Conservation (phyloP, 2,113 vertebrate genomes). For the Coptodon bakossiorum region DNA sequence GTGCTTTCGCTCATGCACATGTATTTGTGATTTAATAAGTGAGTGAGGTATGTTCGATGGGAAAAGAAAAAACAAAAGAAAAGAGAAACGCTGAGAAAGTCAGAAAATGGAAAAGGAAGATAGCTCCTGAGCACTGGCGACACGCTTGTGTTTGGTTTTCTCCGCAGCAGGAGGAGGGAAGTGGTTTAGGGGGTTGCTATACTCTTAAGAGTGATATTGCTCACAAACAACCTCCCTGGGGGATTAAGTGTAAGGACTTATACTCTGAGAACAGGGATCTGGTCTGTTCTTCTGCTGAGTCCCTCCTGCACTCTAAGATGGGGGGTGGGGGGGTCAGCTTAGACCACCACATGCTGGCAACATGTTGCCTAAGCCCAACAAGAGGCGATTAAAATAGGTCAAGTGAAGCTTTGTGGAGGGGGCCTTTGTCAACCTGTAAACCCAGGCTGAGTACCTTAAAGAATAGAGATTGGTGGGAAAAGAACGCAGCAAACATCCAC, state of each 20-base stretch:
- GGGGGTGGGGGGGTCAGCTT: constrained; percentile 32
- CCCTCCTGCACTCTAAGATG: constrained; percentile 43
- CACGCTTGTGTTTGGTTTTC: constrained; percentile 13
- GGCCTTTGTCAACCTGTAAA: constrained; percentile 51
- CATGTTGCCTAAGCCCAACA: constrained; percentile 27
- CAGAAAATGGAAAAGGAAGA: background rate
- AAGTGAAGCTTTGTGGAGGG: constrained; percentile 60
- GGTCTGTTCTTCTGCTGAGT: constrained; percentile 37
- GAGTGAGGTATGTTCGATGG: background rate
- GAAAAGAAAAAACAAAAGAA: background rate
- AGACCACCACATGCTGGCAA: constrained; percentile 48
- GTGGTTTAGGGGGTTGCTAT: background rate
- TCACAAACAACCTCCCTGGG: constrained; percentile 55
- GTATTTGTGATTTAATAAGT: background rate
- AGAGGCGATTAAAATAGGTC: constrained; percentile 67
- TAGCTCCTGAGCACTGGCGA: background rate
- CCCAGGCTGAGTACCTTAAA: constrained; percentile 30
- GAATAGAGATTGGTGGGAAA: constrained; percentile 36
- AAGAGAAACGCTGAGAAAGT: background rate
- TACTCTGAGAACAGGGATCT: constrained; percentile 30
- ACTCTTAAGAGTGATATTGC: constrained; percentile 37
- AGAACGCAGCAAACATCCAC: constrained; percentile 9
- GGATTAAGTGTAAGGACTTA: constrained; percentile 62
- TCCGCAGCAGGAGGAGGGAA: background rate
- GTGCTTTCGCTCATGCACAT: background rate